phyloP scores from a whole-genome alignment of 2,113 vertebrate genomes.

The Ahaetulla prasina region DNA sequence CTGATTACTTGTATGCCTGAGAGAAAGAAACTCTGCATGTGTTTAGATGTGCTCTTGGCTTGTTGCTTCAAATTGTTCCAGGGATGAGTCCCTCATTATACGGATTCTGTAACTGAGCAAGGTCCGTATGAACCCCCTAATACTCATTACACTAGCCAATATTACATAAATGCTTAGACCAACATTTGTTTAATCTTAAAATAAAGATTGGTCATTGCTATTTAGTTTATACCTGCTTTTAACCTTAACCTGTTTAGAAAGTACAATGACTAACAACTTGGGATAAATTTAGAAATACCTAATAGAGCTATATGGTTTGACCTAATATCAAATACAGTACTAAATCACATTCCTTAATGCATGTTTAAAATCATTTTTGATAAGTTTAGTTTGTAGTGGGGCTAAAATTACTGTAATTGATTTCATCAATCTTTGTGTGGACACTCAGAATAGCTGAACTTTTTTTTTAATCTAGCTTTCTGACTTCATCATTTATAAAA shows the following conservation, averaged over 20 bases:
- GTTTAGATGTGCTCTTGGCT: not conserved
- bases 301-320: constrained; percentile 33
- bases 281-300: not conserved
- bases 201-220: not conserved
- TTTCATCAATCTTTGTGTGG: not conserved
- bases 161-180: not conserved
- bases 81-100: not conserved
- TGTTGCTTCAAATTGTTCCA: not conserved
- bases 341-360: constrained; percentile 4
- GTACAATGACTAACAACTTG: constrained; percentile 18
- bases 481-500: not conserved
- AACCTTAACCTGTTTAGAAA: not conserved
- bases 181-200: constrained; percentile 33
- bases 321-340: constrained; percentile 4
- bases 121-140: not conserved
- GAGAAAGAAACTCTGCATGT: not conserved
- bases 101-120: not conserved
- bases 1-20: not conserved
- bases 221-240: constrained; percentile 3
- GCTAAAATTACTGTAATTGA: constrained; percentile 16
- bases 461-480: not conserved
- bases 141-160: not conserved
- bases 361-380: not conserved
- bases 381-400: constrained; percentile 21
- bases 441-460: not conserved